These are phyloP conservation scores for Hermetia illucens DNA, from an alignment of 1,140 invertebrate genomes.

Conservation along the genomic window DNA sequence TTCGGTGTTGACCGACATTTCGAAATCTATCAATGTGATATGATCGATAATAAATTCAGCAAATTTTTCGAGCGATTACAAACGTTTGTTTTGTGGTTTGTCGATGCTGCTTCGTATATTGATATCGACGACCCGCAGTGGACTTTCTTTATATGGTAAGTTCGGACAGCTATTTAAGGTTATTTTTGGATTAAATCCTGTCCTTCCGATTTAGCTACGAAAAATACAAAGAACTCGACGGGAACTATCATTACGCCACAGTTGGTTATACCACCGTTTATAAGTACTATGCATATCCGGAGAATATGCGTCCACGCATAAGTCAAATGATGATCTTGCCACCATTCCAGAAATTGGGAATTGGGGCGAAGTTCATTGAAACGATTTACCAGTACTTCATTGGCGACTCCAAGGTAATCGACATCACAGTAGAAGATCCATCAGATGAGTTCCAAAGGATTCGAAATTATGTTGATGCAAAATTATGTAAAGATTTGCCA, in stretches of 20 bases:
- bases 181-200: neutral
- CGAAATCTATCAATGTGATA: constrained; percentile 67
- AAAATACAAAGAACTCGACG: constrained; percentile 51
- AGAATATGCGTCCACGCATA: constrained; percentile 71
- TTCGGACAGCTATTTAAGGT: constrained; percentile 11
- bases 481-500: constrained; percentile 52
- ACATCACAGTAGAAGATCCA: constrained; percentile 89
- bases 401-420: constrained; percentile 51
- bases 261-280: constrained; percentile 86
- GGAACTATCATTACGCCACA: constrained; percentile 51
- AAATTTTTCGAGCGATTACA: constrained; percentile 74
- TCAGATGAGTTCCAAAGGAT: constrained; percentile 76
- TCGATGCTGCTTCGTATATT: constrained; percentile 86
- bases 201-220: constrained; percentile 50
- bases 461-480: constrained; percentile 77
- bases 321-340: constrained; percentile 85
- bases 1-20: constrained; percentile 44
- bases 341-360: constrained; percentile 70
- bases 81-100: constrained; percentile 88
- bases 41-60: constrained; percentile 52
- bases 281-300: constrained; percentile 88
- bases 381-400: constrained; percentile 68
- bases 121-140: constrained; percentile 87
- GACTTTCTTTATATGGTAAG: constrained; percentile 83
- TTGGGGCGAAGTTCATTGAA: constrained; percentile 54